These are phyloP conservation scores for Rhabdomys dilectus DNA, from an alignment of 2,113 vertebrate species.

Conservation along the genomic window DNA sequence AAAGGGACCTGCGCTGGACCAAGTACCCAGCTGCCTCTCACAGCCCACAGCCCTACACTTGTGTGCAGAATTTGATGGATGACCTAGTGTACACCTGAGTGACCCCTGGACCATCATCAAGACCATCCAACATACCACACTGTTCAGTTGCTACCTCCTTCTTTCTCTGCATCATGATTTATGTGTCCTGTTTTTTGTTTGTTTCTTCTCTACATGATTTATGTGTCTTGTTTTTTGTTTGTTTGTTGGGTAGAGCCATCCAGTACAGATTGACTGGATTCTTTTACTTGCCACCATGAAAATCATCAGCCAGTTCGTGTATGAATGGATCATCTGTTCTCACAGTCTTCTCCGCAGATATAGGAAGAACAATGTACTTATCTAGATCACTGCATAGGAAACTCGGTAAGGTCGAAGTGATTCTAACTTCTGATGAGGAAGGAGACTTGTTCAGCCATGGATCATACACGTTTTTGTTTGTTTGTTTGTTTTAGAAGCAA, in stretches of 20 bases:
- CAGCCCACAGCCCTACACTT: background rate
- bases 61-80: background rate
- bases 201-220: background rate
- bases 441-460: background rate
- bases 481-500: background rate
- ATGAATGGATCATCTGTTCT: conserved; percentile 10
- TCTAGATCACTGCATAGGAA: background rate
- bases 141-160: background rate
- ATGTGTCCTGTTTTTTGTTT: background rate
- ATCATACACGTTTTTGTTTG: background rate
- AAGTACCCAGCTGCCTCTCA: no score
- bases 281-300: background rate
- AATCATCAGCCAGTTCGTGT: background rate
- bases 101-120: background rate
- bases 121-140: background rate
- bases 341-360: background rate
- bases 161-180: background rate
- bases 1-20: no score
- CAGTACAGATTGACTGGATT: background rate
- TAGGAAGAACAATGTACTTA: no score
- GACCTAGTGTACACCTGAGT: background rate
- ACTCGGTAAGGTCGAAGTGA: background rate
- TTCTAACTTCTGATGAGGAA: background rate
- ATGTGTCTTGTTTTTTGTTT: background rate
- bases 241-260: background rate